phyloP scores from a whole-genome alignment of 2,113 vertebrate species.

The Pollimyrus isidori region DNA sequence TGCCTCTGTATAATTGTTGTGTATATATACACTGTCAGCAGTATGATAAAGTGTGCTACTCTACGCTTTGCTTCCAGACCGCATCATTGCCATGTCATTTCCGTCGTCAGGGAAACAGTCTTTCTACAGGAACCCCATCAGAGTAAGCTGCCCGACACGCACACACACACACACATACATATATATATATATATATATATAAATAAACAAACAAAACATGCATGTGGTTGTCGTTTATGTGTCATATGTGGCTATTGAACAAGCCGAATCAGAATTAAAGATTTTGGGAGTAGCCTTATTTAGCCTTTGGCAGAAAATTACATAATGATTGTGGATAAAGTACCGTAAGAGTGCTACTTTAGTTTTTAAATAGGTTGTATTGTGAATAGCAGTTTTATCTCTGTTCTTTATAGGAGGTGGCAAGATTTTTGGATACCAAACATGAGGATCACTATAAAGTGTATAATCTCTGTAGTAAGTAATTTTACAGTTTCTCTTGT shows the following conservation, averaged over 20 bases:
- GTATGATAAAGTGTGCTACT: background rate
- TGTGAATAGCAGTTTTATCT: background rate
- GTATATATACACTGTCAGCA: background rate
- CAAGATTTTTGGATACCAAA: slow-evolving; percentile 82
- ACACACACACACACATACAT: background rate
- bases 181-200: too few species aligned
- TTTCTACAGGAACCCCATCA: slow-evolving; percentile 91
- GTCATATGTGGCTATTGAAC: background rate
- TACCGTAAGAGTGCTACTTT: background rate
- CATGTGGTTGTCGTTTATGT: background rate
- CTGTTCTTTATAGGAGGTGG: slow-evolving; percentile 73
- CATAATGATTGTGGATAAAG: background rate
- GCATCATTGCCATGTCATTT: slow-evolving; percentile 95
- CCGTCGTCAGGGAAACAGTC: slow-evolving; percentile 88
- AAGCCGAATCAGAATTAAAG: background rate
- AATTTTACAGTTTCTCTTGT: background rate
- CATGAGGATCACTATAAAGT: slow-evolving; percentile 83
- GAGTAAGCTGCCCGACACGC: slow-evolving; percentile 54
- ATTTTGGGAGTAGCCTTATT: background rate
- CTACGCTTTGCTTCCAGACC: slow-evolving; percentile 59
- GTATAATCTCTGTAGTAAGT: slow-evolving; percentile 96
- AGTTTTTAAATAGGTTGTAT: background rate
- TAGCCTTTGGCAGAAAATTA: background rate
- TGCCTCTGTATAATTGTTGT: background rate
- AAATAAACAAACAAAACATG: background rate